phyloP scores from a whole-genome alignment of 2,113 vertebrate species.

The Glaucomys volans region DNA sequence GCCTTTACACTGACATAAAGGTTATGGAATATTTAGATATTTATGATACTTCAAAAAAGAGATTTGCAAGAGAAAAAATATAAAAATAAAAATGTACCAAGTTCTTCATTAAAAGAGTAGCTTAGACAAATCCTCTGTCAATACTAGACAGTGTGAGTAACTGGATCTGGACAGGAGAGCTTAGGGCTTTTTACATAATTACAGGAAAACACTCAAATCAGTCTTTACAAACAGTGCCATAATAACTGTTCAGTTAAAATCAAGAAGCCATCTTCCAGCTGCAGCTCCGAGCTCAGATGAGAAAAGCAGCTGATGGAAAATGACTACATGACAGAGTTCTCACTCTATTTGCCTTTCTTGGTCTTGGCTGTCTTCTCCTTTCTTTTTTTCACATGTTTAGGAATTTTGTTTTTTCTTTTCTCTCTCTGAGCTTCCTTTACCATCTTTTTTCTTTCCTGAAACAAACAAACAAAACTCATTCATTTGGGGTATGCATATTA shows the following conservation, averaged over 20 bases:
- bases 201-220: neutral
- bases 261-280: neutral
- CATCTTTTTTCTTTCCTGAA: conserved; percentile 94
- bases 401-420: conserved; percentile 94
- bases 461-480: conserved; percentile 50
- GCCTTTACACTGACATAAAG: neutral
- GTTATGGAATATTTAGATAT: neutral
- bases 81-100: conserved; percentile 51
- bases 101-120: conserved; percentile 59
- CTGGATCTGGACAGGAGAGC: neutral
- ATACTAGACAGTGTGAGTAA: neutral
- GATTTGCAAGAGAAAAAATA: conserved; percentile 38
- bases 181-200: neutral
- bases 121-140: conserved; percentile 55
- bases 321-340: neutral
- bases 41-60: neutral
- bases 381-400: conserved; percentile 96
- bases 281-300: neutral
- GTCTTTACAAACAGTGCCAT: neutral
- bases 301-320: neutral
- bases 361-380: conserved; percentile 94
- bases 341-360: conserved; percentile 92
- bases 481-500: neutral
- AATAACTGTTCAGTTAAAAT: neutral
- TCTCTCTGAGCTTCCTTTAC: conserved; percentile 96